Percentiles rank a stretch among this genome's conserved stretches.
These are phyloP conservation scores for Harmothoe impar DNA, from an alignment of 2,888 invertebrate genomes.

Conservation along the genomic window DNA sequence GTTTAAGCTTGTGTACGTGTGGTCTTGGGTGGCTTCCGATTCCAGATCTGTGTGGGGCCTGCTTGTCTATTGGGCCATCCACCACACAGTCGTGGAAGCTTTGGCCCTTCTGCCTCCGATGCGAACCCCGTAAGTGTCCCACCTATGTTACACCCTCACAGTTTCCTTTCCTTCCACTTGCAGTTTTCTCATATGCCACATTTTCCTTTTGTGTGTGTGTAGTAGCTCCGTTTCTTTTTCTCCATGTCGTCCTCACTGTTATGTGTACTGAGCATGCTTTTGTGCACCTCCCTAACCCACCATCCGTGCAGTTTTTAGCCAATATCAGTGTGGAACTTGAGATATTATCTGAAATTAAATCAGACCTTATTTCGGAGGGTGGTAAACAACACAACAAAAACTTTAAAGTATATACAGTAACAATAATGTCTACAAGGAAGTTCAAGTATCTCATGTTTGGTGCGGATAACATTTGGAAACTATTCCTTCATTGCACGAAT, in stretches of 20 bases:
- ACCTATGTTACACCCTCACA: constrained; percentile 59
- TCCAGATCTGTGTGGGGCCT: constrained; percentile 65
- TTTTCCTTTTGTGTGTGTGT: constrained; percentile 3
- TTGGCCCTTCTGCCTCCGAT: constrained; percentile 65
- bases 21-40: constrained; percentile 64
- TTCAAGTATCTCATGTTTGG: too few relatives aligned
- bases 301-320: constrained; percentile 23
- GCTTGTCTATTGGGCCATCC: constrained; percentile 60
- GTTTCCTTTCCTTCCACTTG: constrained; percentile 49
- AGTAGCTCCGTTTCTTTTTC: constrained; percentile 26
- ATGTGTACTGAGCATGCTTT: constrained; percentile 36
- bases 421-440: too few relatives aligned
- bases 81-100: constrained; percentile 65
- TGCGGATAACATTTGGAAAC: not conserved
- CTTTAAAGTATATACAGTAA: too few relatives aligned
- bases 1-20: constrained; percentile 61
- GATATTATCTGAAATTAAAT: not conserved
- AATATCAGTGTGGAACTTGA: not conserved
- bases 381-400: too few relatives aligned
- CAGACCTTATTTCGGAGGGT: too few relatives aligned
- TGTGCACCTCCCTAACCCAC: constrained; percentile 51
- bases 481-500: not conserved
- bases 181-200: constrained; percentile 53
- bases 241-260: constrained; percentile 40
- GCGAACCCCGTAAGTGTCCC: constrained; percentile 65